phyloP scores from a whole-genome alignment of 2,888 invertebrate species.

The Mamestra brassicae region DNA sequence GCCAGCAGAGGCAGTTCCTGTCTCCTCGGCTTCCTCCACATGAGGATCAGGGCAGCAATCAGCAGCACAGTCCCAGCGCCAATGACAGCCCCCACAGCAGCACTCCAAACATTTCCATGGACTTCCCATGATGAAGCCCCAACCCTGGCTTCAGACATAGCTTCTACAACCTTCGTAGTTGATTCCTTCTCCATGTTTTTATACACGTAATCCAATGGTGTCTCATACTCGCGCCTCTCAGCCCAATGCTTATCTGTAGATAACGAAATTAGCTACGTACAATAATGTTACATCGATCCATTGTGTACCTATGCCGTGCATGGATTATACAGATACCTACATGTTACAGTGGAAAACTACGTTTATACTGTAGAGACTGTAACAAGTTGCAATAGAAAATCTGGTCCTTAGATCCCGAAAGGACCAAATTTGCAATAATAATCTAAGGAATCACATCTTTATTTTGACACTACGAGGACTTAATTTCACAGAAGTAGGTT shows the following conservation, averaged over 20 bases:
- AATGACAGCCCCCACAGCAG: conserved; percentile 81
- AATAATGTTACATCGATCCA: conserved; percentile 84
- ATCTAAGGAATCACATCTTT: background rate
- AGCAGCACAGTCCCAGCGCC: conserved; percentile 85
- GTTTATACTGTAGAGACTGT: background rate
- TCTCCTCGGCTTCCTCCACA: conserved; percentile 76
- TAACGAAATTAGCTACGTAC: conserved; percentile 85
- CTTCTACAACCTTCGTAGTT: conserved; percentile 56
- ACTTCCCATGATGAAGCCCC: conserved; percentile 66
- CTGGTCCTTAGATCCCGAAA: background rate
- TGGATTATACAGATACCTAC: conserved; percentile 39
- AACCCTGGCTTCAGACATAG: conserved; percentile 74
- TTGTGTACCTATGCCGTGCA: conserved; percentile 64
- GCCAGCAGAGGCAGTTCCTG: conserved; percentile 79
- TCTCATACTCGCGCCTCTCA: conserved; percentile 77
- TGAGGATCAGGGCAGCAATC: conserved; percentile 78
- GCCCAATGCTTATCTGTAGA: conserved; percentile 88
- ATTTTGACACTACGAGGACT: background rate
- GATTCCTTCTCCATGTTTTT: conserved; percentile 59
- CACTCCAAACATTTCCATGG: conserved; percentile 82
- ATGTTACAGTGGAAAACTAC: conserved; percentile 52
- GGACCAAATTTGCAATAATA: background rate
- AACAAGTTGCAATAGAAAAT: background rate
- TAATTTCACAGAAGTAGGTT: background rate
- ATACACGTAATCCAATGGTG: conserved; percentile 74